Conservation (phyloP, 1,140 invertebrate species). For the Sycophaga agraensis region DNA sequence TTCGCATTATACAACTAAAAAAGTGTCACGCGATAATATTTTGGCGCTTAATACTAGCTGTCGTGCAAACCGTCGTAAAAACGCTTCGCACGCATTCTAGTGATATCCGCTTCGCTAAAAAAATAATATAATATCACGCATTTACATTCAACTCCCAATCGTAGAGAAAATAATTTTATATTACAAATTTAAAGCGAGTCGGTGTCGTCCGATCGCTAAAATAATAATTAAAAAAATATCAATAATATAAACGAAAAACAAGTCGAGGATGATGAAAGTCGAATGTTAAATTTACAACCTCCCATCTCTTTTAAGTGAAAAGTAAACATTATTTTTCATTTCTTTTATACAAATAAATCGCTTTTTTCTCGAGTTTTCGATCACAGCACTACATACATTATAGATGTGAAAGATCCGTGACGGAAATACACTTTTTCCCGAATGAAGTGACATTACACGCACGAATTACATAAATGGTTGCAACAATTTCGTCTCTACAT, state of each 20-base stretch:
- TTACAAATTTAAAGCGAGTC: conserved; percentile 22
- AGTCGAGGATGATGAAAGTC: conserved; percentile 7
- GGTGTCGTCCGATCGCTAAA: background rate
- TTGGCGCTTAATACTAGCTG: conserved; percentile 19
- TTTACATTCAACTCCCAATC: conserved; percentile 17
- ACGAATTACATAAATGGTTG: conserved; percentile 4
- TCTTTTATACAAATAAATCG: conserved; percentile 20
- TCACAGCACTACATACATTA: conserved; percentile 15
- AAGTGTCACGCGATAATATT: conserved; percentile 20
- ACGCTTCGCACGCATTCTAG: conserved; percentile 6
- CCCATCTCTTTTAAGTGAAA: conserved; percentile 10
- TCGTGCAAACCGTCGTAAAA: conserved; percentile 1
- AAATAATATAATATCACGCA: conserved; percentile 26
- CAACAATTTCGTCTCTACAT: background rate
- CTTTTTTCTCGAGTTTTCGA: conserved; percentile 12
- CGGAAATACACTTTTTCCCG: background rate
- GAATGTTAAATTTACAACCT: conserved; percentile 19
- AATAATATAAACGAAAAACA: background rate
- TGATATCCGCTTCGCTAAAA: conserved; percentile 25
- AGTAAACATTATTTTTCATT: conserved; percentile 1
- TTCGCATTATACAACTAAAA: conserved; percentile 17
- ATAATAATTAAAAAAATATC: conserved; percentile 1
- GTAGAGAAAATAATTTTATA: conserved; percentile 28
- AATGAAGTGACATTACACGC: background rate
- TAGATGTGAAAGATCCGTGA: conserved; percentile 7